Conservation (phyloP, 2,113 vertebrate species). For the Gobio gobio region DNA sequence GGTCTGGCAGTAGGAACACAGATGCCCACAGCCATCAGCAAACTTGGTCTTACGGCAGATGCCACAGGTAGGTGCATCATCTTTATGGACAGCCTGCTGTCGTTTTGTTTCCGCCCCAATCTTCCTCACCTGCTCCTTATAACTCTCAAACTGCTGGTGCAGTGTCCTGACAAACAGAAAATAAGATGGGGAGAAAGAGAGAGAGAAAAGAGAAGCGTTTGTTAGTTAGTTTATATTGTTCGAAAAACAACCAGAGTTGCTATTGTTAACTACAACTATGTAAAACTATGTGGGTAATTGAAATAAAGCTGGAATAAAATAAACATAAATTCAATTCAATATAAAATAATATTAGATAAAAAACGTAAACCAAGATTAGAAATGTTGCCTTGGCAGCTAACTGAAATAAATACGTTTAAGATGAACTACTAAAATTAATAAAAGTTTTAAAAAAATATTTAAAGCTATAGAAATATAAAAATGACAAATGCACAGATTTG, state of each 20-base stretch:
- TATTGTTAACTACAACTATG: neutral
- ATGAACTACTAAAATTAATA: too few relatives aligned
- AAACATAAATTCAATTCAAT: too few relatives aligned
- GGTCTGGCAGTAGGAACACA: constrained; percentile 98
- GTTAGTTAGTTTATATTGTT: neutral
- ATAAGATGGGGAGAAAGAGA: constrained; percentile 18
- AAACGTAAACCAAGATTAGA: too few relatives aligned
- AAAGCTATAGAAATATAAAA: too few relatives aligned
- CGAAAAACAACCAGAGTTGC: neutral
- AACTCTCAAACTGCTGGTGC: constrained; percentile 99
- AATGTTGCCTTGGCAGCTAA: too few relatives aligned
- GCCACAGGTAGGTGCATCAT: constrained; percentile 95
- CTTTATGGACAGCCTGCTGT: constrained; percentile 93
- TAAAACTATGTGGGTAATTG: too few relatives aligned
- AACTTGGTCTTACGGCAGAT: constrained; percentile 99
- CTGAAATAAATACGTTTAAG: too few relatives aligned
- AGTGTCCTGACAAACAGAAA: constrained; percentile 82
- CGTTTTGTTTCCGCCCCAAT: constrained; percentile 93
- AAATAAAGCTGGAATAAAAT: too few relatives aligned
- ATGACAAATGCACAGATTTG: too few relatives aligned
- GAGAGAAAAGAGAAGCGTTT: neutral
- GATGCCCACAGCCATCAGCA: constrained; percentile 95
- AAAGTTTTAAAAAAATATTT: too few relatives aligned
- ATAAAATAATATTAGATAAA: too few relatives aligned
- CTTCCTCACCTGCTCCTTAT: constrained; percentile 97